These are phyloP conservation scores for Phaenicophaeus curvirostris DNA, from an alignment of 2,797 vertebrate species.

Conservation along the genomic window DNA sequence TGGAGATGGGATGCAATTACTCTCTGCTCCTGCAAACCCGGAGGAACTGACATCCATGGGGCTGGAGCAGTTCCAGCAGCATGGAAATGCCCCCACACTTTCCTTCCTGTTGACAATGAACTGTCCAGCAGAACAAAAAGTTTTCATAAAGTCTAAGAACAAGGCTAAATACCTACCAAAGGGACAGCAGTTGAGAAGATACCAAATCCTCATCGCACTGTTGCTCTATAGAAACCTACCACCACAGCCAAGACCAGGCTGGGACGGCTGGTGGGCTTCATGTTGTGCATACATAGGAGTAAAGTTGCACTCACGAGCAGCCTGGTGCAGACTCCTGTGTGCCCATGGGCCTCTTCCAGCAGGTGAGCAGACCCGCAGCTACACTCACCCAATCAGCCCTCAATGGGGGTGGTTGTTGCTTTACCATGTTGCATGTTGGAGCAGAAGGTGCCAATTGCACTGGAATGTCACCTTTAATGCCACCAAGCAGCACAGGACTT, in stretches of 20 bases:
- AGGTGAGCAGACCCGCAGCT: not conserved
- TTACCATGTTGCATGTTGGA: not conserved
- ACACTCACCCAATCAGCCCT: not conserved
- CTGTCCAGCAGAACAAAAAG: constrained; percentile 34
- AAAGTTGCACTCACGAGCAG: not conserved
- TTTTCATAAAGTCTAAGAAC: not conserved
- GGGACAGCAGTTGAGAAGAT: not conserved
- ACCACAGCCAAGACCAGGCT: not conserved
- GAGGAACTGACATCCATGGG: not conserved
- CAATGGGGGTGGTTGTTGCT: fast-evolving
- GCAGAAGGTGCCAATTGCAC: fast-evolving
- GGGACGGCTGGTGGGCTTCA: not conserved
- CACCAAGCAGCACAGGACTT: not conserved
- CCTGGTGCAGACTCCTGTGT: fast-evolving
- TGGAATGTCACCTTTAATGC: not conserved
- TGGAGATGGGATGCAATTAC: not conserved
- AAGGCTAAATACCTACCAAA: not conserved
- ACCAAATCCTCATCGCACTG: not conserved
- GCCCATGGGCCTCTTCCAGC: not conserved
- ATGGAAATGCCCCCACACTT: not conserved
- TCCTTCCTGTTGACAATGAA: not conserved
- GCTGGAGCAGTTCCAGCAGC: not conserved
- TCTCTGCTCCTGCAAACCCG: not conserved
- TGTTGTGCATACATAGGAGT: fast-evolving
- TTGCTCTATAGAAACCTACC: not conserved